Conservation (phyloP, 2,797 vertebrate genomes). For the Anisognathus igniventris region DNA sequence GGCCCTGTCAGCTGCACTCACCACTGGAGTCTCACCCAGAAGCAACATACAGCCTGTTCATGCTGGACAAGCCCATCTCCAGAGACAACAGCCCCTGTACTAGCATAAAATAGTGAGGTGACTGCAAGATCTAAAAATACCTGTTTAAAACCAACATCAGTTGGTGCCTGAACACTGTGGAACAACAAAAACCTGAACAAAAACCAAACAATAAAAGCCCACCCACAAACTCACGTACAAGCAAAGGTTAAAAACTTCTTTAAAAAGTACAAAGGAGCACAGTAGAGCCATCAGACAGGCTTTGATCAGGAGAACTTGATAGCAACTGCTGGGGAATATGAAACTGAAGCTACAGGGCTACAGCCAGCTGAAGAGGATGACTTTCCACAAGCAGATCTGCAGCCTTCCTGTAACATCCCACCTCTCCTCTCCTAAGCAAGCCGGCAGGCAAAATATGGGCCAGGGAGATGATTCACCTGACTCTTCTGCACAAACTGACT, state of each 20-base stretch:
- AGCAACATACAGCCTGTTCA: background rate
- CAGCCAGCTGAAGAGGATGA: fast-evolving
- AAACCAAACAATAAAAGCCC: background rate
- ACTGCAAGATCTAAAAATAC: background rate
- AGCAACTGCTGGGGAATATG: background rate
- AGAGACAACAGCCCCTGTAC: fast-evolving
- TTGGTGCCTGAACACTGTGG: background rate
- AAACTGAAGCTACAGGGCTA: background rate
- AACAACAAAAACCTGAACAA: background rate
- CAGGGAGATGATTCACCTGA: background rate
- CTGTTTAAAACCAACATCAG: background rate
- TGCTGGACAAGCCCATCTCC: background rate
- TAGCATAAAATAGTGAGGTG: fast-evolving
- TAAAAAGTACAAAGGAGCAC: background rate
- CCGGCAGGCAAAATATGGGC: background rate
- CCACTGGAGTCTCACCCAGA: fast-evolving
- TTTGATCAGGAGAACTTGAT: background rate
- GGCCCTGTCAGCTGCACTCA: background rate
- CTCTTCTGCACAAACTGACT: background rate
- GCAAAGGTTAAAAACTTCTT: background rate
- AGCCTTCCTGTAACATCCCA: background rate
- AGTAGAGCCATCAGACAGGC: background rate
- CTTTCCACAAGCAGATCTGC: background rate
- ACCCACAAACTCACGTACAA: background rate
- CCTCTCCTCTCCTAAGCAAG: background rate